Evolutionary conservation across 2,888 invertebrate species (phyloP).

Genomic region (Drosophila longiperda): DNA sequence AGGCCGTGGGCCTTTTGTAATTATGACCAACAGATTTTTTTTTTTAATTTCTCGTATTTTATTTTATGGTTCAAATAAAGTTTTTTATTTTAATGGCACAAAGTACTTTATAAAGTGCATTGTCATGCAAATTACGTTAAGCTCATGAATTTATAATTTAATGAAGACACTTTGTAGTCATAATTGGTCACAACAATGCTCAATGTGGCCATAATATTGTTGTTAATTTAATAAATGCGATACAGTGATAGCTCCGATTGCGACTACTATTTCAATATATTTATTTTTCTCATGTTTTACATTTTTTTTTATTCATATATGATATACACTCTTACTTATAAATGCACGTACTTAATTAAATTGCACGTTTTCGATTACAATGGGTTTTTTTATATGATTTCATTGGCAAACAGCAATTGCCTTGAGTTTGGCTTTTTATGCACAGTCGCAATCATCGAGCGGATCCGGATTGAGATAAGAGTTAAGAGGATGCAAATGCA

Average conservation of each 20-base stretch:
- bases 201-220: slow-evolving; percentile 69
- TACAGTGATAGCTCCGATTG: slow-evolving; percentile 62
- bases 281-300: slow-evolving; percentile 15
- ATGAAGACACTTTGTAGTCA: slow-evolving; percentile 81
- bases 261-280: slow-evolving; percentile 43
- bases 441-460: slow-evolving; percentile 17
- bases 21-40: slow-evolving; percentile 49
- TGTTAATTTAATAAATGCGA: slow-evolving; percentile 80
- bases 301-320: slow-evolving; percentile 33
- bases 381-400: slow-evolving; percentile 19
- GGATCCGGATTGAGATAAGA: slow-evolving; percentile 23
- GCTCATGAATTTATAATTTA: slow-evolving; percentile 77
- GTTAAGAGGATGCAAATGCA: slow-evolving; percentile 23
- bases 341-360: slow-evolving; percentile 44
- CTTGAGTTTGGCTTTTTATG: slow-evolving; percentile 28
- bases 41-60: slow-evolving; percentile 17
- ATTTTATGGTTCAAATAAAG: slow-evolving; percentile 18
- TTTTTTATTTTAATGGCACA: slow-evolving; percentile 62
- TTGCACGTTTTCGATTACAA: slow-evolving; percentile 25
- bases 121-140: slow-evolving; percentile 81
- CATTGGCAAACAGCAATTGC: slow-evolving; percentile 12
- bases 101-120: slow-evolving; percentile 73
- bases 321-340: neutral
- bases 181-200: slow-evolving; percentile 63
- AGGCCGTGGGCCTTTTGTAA: slow-evolving; percentile 68